phyloP scores from a whole-genome alignment of 2,888 invertebrate species.

The Dasypogon diadema region DNA sequence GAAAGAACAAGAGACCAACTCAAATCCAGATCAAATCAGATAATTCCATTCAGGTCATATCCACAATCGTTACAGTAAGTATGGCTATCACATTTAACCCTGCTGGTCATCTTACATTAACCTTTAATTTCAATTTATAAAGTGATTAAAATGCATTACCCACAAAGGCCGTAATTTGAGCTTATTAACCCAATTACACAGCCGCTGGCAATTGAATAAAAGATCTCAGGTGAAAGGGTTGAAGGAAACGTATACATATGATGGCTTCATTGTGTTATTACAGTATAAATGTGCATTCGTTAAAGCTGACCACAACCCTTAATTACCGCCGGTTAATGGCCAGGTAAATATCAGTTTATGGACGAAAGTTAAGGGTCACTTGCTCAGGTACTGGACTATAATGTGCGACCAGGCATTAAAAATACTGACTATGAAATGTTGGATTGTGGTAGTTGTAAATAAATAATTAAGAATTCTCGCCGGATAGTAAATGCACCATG shows the following conservation, averaged over 20 bases:
- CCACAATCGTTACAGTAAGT: background rate
- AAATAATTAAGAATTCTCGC: background rate
- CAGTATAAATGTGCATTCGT: constrained; percentile 25
- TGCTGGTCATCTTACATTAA: constrained; percentile 34
- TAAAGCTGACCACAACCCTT: constrained; percentile 38
- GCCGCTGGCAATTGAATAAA: constrained; percentile 51
- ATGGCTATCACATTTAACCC: constrained; percentile 4
- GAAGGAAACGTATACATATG: background rate
- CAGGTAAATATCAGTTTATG: constrained; percentile 47
- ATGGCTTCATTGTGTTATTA: constrained; percentile 48
- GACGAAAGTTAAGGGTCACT: constrained; percentile 32
- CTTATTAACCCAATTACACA: constrained; percentile 53
- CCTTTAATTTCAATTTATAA: constrained; percentile 50
- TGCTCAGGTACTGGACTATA: constrained; percentile 10
- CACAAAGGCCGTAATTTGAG: constrained; percentile 51
- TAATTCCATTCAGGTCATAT: no score
- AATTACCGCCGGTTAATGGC: constrained; percentile 44
- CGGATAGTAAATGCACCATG: constrained; percentile 4
- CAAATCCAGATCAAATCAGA: no score
- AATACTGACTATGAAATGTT: background rate
- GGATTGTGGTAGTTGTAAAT: background rate
- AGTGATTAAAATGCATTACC: constrained; percentile 51
- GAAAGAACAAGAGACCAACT: no score
- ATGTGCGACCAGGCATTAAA: constrained; percentile 22
- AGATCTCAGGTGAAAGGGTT: constrained; percentile 43